Evolutionary conservation across 2,797 vertebrate genomes (phyloP).

Genomic region (Malacoctenus gilli): DNA sequence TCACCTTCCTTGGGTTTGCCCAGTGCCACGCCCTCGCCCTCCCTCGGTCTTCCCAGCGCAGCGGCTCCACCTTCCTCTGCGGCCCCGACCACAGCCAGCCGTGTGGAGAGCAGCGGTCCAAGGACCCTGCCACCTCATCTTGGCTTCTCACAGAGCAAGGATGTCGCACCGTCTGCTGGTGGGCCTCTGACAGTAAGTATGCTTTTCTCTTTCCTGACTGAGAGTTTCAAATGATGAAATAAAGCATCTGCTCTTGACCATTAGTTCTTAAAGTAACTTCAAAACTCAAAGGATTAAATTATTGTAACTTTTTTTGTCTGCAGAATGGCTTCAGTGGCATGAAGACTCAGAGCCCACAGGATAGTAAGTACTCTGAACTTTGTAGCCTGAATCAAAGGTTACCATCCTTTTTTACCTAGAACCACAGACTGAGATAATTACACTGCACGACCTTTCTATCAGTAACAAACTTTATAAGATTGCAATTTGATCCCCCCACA

Average conservation of each 20-base stretch:
- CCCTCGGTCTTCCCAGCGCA: conserved; percentile 77
- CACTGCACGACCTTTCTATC: too few species aligned
- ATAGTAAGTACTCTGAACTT: conserved; percentile 83
- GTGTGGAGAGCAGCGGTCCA: conserved; percentile 79
- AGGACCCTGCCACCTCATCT: conserved; percentile 74
- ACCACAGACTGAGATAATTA: too few species aligned
- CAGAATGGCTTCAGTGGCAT: conserved; percentile 90
- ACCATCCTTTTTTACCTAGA: too few species aligned
- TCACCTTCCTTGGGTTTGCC: conserved; percentile 87
- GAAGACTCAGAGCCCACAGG: conserved; percentile 84
- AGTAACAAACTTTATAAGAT: too few species aligned
- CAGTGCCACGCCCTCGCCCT: conserved; percentile 79
- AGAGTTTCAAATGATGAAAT: too few species aligned
- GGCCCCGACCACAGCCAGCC: conserved; percentile 69
- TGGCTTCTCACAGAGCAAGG: conserved; percentile 78
- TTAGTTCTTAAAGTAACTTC: too few species aligned
- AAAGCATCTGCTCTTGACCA: too few species aligned
- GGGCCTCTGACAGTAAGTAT: conserved; percentile 81
- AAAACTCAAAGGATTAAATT: neutral
- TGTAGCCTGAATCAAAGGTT: too few species aligned
- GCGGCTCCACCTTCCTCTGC: conserved; percentile 71
- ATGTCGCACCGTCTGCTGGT: conserved; percentile 67
- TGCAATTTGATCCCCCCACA: too few species aligned
- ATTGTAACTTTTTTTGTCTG: conserved; percentile 46
- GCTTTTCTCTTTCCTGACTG: too few species aligned